A percentile compares a stretch with the other conserved stretches of the same genome.
phyloP scores from a whole-genome alignment of 2,888 invertebrate species.

The Stomorhina lunata region DNA sequence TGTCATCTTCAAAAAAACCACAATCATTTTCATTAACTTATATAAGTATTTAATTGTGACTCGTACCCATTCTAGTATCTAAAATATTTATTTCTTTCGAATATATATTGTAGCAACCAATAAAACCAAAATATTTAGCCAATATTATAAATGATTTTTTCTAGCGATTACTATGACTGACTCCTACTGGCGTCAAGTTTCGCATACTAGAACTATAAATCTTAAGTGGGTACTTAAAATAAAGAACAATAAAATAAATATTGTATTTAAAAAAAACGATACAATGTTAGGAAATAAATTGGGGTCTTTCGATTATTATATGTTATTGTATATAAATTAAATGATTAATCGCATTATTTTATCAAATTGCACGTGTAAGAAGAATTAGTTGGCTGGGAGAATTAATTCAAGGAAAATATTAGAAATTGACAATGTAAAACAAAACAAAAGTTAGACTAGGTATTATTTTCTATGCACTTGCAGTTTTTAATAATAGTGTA shows the following conservation, averaged over 20 bases:
- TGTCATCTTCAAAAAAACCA: neutral
- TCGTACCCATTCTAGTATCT: neutral
- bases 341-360: conserved; percentile 24
- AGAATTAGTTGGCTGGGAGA: too few species aligned
- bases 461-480: too few species aligned
- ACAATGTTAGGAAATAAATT: neutral
- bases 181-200: conserved; percentile 37
- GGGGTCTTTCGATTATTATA: neutral
- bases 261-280: neutral
- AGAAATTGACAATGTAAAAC: neutral
- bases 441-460: neutral
- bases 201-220: conserved; percentile 24
- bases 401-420: neutral
- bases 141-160: conserved; percentile 21
- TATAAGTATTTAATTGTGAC: neutral
- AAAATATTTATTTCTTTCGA: neutral
- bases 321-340: neutral
- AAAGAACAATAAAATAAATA: neutral
- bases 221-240: conserved; percentile 20
- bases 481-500: too few species aligned
- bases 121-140: neutral
- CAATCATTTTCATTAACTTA: conserved; percentile 5
- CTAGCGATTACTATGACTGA: conserved; percentile 2
- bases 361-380: conserved; percentile 9
- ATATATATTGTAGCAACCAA: neutral